Evolutionary conservation across 1,140 invertebrate species (phyloP).

Genomic region (Drosophila insularis): DNA sequence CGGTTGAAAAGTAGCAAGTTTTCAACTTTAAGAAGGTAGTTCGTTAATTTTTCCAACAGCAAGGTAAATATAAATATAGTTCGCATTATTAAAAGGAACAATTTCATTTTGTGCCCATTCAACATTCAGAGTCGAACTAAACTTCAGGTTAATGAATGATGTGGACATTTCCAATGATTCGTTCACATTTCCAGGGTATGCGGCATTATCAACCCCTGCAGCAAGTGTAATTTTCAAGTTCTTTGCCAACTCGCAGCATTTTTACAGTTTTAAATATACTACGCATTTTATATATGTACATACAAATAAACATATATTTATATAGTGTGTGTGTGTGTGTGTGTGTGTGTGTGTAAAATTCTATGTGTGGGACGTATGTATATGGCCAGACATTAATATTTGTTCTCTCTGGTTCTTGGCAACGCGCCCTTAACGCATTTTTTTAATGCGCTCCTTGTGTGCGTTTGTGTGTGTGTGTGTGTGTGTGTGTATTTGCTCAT

Average conservation of each 20-base stretch:
- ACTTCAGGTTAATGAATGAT: no score
- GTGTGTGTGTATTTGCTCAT: constrained; percentile 74
- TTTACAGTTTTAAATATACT: constrained; percentile 57
- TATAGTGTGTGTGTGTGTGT: constrained; percentile 17
- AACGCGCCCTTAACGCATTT: constrained; percentile 75
- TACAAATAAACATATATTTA: neutral
- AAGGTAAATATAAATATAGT: no score
- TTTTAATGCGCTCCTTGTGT: constrained; percentile 51
- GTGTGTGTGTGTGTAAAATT: constrained; percentile 16
- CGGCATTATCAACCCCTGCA: constrained; percentile 55
- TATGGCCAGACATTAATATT: constrained; percentile 76
- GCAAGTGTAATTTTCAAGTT: constrained; percentile 56
- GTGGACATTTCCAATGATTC: neutral
- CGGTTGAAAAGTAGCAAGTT: no score
- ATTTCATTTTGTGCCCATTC: neutral
- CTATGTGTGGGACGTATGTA: constrained; percentile 30
- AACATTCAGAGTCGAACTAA: no score
- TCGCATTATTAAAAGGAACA: neutral
- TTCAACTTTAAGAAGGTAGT: no score
- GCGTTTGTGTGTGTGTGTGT: constrained; percentile 34
- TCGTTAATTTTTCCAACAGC: no score
- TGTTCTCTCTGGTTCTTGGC: constrained; percentile 62
- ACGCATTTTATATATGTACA: constrained; percentile 48
- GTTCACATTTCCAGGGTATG: constrained; percentile 15
- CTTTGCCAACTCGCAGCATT: constrained; percentile 16